Evolutionary conservation across 2,797 vertebrate genomes (phyloP).

Genomic region (Monodelphis domestica): DNA sequence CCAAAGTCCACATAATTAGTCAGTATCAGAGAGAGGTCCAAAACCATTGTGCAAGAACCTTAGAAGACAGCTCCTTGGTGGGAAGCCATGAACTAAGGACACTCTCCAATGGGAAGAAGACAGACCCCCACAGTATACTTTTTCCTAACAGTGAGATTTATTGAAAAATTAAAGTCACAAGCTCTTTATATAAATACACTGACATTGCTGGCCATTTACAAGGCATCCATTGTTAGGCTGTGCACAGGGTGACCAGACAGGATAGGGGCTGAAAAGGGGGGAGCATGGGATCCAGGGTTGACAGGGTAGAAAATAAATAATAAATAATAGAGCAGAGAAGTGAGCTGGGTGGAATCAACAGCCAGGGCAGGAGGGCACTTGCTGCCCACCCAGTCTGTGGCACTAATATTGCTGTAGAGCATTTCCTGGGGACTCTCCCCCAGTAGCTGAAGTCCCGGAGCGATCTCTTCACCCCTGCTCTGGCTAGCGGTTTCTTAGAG

Average conservation of each 20-base stretch:
- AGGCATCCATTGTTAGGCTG: slow-evolving; percentile 83
- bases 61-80: neutral
- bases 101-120: neutral
- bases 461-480: slow-evolving; percentile 15
- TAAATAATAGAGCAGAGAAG: slow-evolving; percentile 47
- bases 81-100: neutral
- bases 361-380: neutral
- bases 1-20: neutral
- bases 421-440: neutral
- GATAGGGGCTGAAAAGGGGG: slow-evolving; percentile 51
- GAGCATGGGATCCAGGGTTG: slow-evolving; percentile 52
- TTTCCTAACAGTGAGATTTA: slow-evolving; percentile 86
- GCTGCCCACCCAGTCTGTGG: slow-evolving; percentile 65
- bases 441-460: neutral
- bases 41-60: neutral
- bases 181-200: slow-evolving; percentile 91
- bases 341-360: slow-evolving; percentile 9
- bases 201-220: slow-evolving; percentile 85
- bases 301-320: slow-evolving; percentile 72
- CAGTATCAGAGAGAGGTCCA: neutral
- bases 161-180: slow-evolving; percentile 96
- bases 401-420: slow-evolving; percentile 71
- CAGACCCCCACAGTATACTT: neutral
- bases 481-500: neutral
- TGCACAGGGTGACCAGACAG: slow-evolving; percentile 78